Base-by-base conservation (phyloP, 1,140 invertebrate species). In the Meloidogyne chitwoodi region DNA sequence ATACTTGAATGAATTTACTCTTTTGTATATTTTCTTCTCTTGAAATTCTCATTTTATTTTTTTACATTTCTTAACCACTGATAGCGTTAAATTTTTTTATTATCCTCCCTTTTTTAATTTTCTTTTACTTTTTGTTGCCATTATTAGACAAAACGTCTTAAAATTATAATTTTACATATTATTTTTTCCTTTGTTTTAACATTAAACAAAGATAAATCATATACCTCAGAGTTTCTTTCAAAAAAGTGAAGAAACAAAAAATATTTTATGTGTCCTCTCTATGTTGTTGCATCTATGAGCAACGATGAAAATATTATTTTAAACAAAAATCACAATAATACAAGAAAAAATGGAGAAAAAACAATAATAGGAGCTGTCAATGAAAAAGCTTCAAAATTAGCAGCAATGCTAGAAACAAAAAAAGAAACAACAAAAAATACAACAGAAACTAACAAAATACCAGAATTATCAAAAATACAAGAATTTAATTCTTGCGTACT, bases 241-340 rank as follows among this genome's bases (percentile, higher is more conserved):
- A 56, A 6, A 56, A 56, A 56, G 19, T 56, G 48, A 56, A 56
- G 48, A 56, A 56, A 48, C 5, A 41, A 41, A 56, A 56, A 56
- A 56, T 31, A 48, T 38, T 63, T 11, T 1, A 73, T 73, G 71
- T 73, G 71, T 22, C 71, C 71, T 22, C 38, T 73, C 12, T 73
- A 73, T 64, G 71, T 73, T 29, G 71, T 73, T 14, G 56, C 41
- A 16, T 31, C 29, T 8, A 67, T 41, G 34, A 22, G 22, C 6
- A 31, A 41, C 8, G 29, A 41, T 56, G n/a, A 56, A 56, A 56
- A 56, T n/a, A 56, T 56, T 56, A 3, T 22, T n/a, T n/a, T n/a
- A 19, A n/a, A 8, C n/a, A 56, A 56, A 8, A 19, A 56, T 4
- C n/a, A 56, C 6, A 56, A 56, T n/a, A n/a, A 16, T 19, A 19